These are phyloP conservation scores for Sericinus montela DNA, from an alignment of 2,888 invertebrate species.

Conservation along the genomic window DNA sequence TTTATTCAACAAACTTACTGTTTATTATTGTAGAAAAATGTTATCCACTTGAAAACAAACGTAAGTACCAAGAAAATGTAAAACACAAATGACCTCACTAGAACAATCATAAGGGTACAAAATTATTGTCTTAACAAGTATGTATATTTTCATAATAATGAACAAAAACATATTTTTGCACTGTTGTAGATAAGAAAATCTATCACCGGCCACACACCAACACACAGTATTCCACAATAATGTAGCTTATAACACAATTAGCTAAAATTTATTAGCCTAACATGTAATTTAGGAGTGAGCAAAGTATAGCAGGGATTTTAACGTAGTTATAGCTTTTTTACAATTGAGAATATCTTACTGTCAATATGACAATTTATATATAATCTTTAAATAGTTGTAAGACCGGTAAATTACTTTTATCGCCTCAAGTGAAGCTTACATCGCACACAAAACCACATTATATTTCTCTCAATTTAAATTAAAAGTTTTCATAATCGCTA, in stretches of 20 bases:
- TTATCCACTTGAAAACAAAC: no score
- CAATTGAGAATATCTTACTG: constrained; percentile 22
- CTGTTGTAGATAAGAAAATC: constrained; percentile 52
- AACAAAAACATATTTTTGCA: constrained; percentile 67
- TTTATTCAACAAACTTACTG: no score
- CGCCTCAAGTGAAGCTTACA: no score
- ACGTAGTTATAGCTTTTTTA: neutral
- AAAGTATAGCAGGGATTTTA: neutral
- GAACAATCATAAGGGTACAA: constrained; percentile 55
- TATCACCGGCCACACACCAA: constrained; percentile 1
- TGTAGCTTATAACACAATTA: neutral
- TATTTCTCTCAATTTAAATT: no score
- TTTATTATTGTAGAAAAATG: no score
- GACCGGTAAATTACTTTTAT: no score
- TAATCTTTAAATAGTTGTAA: no score
- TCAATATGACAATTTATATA: no score
- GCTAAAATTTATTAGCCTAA: neutral
- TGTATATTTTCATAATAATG: constrained; percentile 64
- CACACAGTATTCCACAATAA: neutral
- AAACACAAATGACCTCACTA: constrained; percentile 41
- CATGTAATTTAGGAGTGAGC: constrained; percentile 2
- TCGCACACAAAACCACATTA: no score
- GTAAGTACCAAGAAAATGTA: neutral
- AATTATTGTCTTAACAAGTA: constrained; percentile 48
- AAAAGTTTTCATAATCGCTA: no score